Conservation (phyloP, 2,113 vertebrate species). For the Dendropsophus ebraccatus region DNA sequence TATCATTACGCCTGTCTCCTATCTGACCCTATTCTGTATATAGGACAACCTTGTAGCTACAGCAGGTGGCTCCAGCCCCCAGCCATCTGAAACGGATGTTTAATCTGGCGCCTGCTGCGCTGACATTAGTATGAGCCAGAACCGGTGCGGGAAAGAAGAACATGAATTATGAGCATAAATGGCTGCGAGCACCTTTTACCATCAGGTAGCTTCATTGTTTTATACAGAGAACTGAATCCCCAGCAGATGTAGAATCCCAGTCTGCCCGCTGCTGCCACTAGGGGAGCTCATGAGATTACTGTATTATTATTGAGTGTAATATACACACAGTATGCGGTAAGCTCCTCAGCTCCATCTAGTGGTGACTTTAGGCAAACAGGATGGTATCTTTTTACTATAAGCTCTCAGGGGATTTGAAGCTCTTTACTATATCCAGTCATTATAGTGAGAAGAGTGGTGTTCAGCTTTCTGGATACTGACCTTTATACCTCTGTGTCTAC, state of each 20-base stretch:
- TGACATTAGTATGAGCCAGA: conserved; percentile 34
- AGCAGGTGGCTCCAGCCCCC: background rate
- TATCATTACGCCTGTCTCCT: background rate
- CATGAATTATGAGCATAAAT: background rate
- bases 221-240: background rate
- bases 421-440: too few species aligned
- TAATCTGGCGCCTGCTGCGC: conserved; percentile 26
- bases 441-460: too few species aligned
- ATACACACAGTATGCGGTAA: too few species aligned
- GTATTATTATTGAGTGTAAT: too few species aligned
- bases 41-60: conserved; percentile 43
- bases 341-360: too few species aligned
- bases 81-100: conserved; percentile 3
- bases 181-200: background rate
- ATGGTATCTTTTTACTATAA: too few species aligned
- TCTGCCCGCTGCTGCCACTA: too few species aligned
- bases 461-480: too few species aligned
- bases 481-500: too few species aligned
- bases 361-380: too few species aligned
- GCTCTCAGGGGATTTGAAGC: too few species aligned
- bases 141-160: background rate
- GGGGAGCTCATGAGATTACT: too few species aligned
- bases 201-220: background rate
- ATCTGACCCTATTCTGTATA: conserved; percentile 25
- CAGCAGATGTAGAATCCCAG: background rate